These are phyloP conservation scores for Epicampocera succincta DNA, from an alignment of 2,888 invertebrate species.

Conservation along the genomic window DNA sequence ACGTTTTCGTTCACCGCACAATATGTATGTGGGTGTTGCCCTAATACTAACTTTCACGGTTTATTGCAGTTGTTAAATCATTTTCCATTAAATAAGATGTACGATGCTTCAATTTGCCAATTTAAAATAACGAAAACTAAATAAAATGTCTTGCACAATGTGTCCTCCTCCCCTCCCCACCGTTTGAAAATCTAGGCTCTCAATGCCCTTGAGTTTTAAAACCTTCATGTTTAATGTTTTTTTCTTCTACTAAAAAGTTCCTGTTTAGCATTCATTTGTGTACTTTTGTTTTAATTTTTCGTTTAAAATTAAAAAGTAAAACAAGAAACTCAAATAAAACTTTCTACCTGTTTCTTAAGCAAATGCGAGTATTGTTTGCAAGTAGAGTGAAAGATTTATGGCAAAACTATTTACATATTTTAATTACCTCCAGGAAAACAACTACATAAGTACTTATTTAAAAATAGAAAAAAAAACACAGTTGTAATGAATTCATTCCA, in stretches of 20 bases:
- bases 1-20: no score
- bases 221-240: slow-evolving; percentile 21
- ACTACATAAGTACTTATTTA: not conserved
- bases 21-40: no score
- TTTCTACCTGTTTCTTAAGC: slow-evolving; percentile 11
- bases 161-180: not conserved
- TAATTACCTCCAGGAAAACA: slow-evolving; percentile 60
- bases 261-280: slow-evolving; percentile 33
- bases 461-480: not conserved
- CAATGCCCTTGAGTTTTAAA: slow-evolving; percentile 42
- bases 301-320: slow-evolving; percentile 26
- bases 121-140: no score
- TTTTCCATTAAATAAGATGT: no score
- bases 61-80: no score
- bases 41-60: no score
- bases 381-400: slow-evolving; percentile 59
- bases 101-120: no score
- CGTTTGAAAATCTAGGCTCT: slow-evolving; percentile 3
- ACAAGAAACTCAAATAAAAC: slow-evolving; percentile 42
- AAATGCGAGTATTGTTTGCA: slow-evolving; percentile 29
- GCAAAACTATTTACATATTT: slow-evolving; percentile 60
- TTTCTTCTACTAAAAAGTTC: not conserved
- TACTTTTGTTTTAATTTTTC: slow-evolving; percentile 12
- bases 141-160: no score
- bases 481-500: not conserved